phyloP scores from a whole-genome alignment of 2,888 invertebrate species.

The Cyclophora punctaria region DNA sequence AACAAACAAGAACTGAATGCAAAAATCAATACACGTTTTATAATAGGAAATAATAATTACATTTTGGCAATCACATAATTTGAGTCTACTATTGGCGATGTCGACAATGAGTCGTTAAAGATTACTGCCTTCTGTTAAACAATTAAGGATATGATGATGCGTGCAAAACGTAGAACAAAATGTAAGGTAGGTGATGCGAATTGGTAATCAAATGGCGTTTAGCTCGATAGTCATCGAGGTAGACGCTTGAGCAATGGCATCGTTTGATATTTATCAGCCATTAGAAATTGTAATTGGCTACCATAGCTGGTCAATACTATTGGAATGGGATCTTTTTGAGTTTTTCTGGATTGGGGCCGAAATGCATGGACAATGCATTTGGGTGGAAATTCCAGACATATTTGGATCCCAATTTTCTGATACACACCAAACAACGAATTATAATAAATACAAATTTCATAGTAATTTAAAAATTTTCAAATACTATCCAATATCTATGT shows the following conservation, averaged over 20 bases:
- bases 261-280: background rate
- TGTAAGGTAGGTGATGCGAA: slow-evolving; percentile 41
- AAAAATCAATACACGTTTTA: slow-evolving; percentile 3
- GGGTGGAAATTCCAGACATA: too few relatives aligned
- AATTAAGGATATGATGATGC: slow-evolving; percentile 50
- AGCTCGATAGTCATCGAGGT: slow-evolving; percentile 14
- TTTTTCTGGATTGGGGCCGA: too few relatives aligned
- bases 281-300: slow-evolving; percentile 4
- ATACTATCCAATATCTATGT: too few relatives aligned
- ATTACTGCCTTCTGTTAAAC: slow-evolving; percentile 56
- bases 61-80: slow-evolving; percentile 40
- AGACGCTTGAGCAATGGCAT: slow-evolving; percentile 8
- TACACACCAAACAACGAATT: too few relatives aligned
- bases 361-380: too few relatives aligned
- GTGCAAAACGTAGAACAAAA: slow-evolving; percentile 43
- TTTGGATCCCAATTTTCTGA: too few relatives aligned
- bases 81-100: slow-evolving; percentile 44
- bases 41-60: slow-evolving; percentile 19
- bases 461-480: too few relatives aligned
- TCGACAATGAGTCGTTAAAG: slow-evolving; percentile 67
- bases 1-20: background rate
- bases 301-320: background rate
- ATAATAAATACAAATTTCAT: too few relatives aligned
- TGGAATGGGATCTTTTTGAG: too few relatives aligned
- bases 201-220: slow-evolving; percentile 21